Evolutionary conservation across 2,113 vertebrate species (phyloP).

Genomic region (Nettapus auritus): DNA sequence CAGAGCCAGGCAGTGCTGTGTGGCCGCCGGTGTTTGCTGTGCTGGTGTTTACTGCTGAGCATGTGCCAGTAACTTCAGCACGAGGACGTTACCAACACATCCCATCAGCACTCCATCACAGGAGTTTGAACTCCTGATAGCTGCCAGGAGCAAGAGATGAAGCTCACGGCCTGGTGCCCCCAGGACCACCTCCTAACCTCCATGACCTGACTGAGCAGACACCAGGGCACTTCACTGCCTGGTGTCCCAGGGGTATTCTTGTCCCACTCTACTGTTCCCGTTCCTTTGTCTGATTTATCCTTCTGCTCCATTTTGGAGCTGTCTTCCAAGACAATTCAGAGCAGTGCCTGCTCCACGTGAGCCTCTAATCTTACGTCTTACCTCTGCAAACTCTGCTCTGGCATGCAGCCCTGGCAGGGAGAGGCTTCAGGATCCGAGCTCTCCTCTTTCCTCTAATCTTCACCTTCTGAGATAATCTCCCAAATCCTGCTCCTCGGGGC

Average conservation of each 20-base stretch:
- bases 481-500: not conserved
- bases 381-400: not conserved
- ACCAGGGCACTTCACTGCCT: not conserved
- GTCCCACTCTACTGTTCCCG: not conserved
- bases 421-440: not conserved
- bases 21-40: not conserved
- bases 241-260: not conserved
- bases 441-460: not conserved
- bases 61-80: not conserved
- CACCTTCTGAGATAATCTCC: not conserved
- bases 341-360: not conserved
- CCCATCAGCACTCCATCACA: not conserved
- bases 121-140: not conserved
- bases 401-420: not conserved
- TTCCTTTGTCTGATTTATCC: not conserved
- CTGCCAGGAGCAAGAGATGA: not conserved
- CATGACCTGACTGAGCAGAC: rapidly evolving
- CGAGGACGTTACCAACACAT: not conserved
- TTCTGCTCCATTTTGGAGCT: not conserved
- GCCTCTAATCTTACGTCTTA: not conserved
- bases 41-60: not conserved
- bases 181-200: not conserved
- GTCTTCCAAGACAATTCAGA: not conserved
- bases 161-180: not conserved
- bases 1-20: not conserved